phyloP scores from a whole-genome alignment of 2,113 vertebrate species.

The Pavo muticus region DNA sequence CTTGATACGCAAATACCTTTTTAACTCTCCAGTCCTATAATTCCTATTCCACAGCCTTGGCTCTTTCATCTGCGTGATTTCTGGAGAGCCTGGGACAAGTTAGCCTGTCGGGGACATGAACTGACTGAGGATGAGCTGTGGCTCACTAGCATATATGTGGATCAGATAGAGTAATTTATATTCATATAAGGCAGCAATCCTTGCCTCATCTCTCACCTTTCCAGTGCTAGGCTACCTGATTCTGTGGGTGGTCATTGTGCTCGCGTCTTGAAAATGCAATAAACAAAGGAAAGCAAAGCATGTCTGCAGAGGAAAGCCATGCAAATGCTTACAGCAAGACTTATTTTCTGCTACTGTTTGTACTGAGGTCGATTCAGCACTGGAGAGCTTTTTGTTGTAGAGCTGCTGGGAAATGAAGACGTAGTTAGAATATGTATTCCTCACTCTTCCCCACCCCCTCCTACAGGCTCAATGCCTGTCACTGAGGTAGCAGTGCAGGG shows the following conservation, averaged over 20 bases:
- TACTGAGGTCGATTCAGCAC: constrained; percentile 13
- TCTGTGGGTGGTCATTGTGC: background rate
- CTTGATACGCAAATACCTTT: constrained; percentile 65
- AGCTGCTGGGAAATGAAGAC: constrained; percentile 17
- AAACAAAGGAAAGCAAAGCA: constrained; percentile 58
- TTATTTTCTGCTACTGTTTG: constrained; percentile 21
- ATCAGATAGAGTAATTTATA: constrained; percentile 52
- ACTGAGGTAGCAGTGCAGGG: background rate
- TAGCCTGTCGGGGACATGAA: constrained; percentile 36
- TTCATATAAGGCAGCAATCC: constrained; percentile 48
- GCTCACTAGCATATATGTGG: constrained; percentile 24
- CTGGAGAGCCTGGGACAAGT: constrained; percentile 59
- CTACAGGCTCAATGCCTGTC: background rate
- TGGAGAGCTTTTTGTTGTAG: background rate
- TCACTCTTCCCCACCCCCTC: background rate
- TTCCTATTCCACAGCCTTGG: constrained; percentile 47
- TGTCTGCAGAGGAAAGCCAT: background rate
- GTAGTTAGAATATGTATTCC: background rate
- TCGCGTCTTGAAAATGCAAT: background rate
- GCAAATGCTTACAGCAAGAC: background rate
- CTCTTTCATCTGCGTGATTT: constrained; percentile 67
- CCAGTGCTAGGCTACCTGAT: constrained; percentile 27
- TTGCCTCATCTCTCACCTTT: constrained; percentile 18
- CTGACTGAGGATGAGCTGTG: constrained; percentile 56
- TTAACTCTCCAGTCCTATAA: constrained; percentile 52